A percentile compares a stretch with the other conserved stretches of the same genome.
Evolutionary conservation across 2,888 invertebrate species (phyloP).

Genomic region (Automeris io): DNA sequence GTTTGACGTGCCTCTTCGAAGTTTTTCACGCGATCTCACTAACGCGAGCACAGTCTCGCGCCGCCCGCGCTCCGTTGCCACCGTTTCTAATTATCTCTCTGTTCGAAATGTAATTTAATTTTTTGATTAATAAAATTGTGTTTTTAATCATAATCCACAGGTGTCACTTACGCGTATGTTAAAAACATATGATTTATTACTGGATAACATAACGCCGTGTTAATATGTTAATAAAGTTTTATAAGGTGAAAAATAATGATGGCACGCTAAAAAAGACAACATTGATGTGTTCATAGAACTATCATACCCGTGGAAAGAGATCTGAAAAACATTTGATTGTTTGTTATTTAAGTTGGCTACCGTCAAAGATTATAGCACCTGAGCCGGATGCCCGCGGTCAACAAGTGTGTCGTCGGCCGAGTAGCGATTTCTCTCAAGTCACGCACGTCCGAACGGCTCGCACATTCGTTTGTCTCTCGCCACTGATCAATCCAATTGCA

Average conservation of each 20-base stretch:
- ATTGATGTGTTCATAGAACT: not conserved
- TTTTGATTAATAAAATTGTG: not conserved
- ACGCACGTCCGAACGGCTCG: constrained; percentile 57
- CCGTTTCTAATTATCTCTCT: constrained; percentile 29
- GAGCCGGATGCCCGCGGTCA: constrained; percentile 47
- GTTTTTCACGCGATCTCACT: constrained; percentile 75
- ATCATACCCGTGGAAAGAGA: constrained; percentile 3
- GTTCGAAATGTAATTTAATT: constrained; percentile 17
- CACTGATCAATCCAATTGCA: constrained; percentile 49
- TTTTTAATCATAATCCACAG: not conserved
- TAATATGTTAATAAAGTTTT: not conserved
- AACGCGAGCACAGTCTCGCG: constrained; percentile 60
- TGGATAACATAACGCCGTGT: not conserved
- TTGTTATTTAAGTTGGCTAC: constrained; percentile 6
- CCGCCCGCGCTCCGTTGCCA: constrained; percentile 50
- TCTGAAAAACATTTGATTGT: not conserved
- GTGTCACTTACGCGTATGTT: not conserved
- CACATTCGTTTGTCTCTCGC: constrained; percentile 40
- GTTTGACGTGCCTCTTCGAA: constrained; percentile 58
- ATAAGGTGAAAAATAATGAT: not conserved
- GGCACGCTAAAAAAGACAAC: not conserved
- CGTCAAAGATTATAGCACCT: constrained; percentile 25
- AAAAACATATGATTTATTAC: not conserved
- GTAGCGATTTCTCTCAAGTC: constrained; percentile 65
- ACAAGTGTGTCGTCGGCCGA: constrained; percentile 57